Evolutionary conservation across 2,888 invertebrate species (phyloP).

Genomic region (Onchidella celtica): DNA sequence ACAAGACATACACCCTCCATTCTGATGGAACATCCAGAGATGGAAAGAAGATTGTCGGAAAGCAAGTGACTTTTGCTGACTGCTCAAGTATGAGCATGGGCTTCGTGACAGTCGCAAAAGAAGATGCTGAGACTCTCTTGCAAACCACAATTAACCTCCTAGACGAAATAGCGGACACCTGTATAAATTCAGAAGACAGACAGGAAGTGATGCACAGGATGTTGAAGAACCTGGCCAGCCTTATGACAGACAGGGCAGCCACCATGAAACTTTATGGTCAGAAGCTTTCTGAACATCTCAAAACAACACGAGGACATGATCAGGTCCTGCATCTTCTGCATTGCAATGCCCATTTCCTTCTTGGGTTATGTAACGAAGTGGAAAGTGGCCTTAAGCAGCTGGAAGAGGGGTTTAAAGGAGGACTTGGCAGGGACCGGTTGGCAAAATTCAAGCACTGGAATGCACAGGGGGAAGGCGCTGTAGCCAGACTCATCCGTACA

Average conservation of each 20-base stretch:
- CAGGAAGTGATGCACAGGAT: not conserved
- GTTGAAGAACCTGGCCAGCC: not conserved
- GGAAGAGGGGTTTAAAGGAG: not conserved
- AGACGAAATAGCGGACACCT: not conserved
- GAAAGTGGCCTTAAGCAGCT: not conserved
- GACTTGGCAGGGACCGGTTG: not conserved
- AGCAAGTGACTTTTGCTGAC: not conserved
- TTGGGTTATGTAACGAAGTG: not conserved
- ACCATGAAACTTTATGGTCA: not conserved
- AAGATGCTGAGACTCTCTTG: not conserved
- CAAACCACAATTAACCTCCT: not conserved
- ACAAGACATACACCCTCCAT: not conserved
- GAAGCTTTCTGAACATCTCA: not conserved
- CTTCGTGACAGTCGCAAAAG: not conserved
- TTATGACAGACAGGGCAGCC: not conserved
- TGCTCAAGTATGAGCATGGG: not conserved
- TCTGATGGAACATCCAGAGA: not conserved
- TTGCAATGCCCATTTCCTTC: slow-evolving; percentile 13
- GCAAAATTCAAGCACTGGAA: not conserved
- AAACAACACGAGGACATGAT: not conserved
- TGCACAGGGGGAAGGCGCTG: not conserved
- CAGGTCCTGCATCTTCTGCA: not conserved
- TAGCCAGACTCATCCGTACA: not conserved
- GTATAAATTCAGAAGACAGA: not conserved
- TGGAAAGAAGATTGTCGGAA: not conserved